Conservation (phyloP, 2,113 vertebrate species). For the Numida meleagris region DNA sequence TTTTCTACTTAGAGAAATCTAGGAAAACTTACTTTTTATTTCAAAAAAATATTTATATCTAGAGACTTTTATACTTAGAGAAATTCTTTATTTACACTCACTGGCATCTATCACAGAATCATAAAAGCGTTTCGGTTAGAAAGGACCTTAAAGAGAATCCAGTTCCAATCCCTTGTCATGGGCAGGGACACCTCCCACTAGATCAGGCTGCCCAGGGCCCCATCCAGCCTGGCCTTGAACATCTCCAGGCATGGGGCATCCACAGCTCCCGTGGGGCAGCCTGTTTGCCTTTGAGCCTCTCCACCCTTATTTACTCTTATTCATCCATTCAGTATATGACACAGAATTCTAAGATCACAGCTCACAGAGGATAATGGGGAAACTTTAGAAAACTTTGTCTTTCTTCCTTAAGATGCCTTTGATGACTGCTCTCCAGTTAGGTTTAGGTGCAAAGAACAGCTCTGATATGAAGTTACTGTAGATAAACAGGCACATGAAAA, state of each 20-base stretch:
- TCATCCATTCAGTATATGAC: background rate
- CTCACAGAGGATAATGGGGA: background rate
- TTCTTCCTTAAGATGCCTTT: background rate
- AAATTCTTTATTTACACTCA: background rate
- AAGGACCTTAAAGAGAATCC: background rate
- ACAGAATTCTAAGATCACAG: background rate
- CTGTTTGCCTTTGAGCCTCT: background rate
- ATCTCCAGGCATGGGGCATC: background rate
- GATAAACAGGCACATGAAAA: background rate
- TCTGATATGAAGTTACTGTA: background rate
- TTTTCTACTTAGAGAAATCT: background rate
- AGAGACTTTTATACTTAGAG: background rate
- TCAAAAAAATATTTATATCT: background rate
- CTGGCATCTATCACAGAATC: background rate
- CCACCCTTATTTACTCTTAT: background rate
- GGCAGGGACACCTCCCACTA: no score
- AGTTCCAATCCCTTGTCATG: no score
- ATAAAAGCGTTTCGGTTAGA: background rate
- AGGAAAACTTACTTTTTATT: background rate
- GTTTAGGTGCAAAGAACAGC: background rate
- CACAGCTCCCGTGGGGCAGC: background rate
- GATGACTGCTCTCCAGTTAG: background rate
- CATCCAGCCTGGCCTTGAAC: background rate
- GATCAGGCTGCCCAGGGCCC: background rate
- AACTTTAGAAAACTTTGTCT: background rate